A percentile compares a stretch with the other conserved stretches of the same genome.
phyloP scores from a whole-genome alignment of 2,888 invertebrate genomes.

The Mythimna vitellina region DNA sequence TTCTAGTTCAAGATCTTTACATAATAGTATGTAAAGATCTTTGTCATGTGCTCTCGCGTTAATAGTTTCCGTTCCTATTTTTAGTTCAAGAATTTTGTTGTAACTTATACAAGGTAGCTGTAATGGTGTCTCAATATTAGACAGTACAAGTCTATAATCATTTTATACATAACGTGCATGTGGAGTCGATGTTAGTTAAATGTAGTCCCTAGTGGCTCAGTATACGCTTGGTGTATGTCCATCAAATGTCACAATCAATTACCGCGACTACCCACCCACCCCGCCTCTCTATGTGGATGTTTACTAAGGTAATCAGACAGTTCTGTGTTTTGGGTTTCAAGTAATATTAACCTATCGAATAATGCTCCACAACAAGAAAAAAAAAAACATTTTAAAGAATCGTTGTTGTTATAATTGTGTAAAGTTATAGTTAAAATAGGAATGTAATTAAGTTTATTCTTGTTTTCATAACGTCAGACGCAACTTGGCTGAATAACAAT shows the following conservation, averaged over 20 bases:
- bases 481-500: conserved; percentile 85
- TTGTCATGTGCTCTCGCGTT: no score
- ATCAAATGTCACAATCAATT: conserved; percentile 89
- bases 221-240: conserved; percentile 82
- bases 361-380: conserved; percentile 26
- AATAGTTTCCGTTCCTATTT: no score
- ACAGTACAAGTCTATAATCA: conserved; percentile 11
- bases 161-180: conserved; percentile 52
- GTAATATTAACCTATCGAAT: conserved; percentile 4
- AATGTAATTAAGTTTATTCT: conserved; percentile 83
- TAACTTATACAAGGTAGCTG: background rate
- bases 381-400: conserved; percentile 38
- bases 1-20: no score
- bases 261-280: conserved; percentile 75
- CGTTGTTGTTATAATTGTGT: conserved; percentile 42
- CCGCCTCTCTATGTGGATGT: conserved; percentile 68
- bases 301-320: conserved; percentile 77
- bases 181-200: conserved; percentile 59
- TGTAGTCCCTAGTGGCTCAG: conserved; percentile 80
- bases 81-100: background rate
- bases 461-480: conserved; percentile 82
- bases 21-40: no score
- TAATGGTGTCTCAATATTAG: conserved; percentile 18
- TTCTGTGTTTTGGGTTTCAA: conserved; percentile 65
- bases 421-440: conserved; percentile 68